Percentiles rank a stretch among this genome's conserved stretches.
These are phyloP conservation scores for Chloropsis cyanopogon DNA, from an alignment of 2,113 vertebrate genomes.

Conservation along the genomic window DNA sequence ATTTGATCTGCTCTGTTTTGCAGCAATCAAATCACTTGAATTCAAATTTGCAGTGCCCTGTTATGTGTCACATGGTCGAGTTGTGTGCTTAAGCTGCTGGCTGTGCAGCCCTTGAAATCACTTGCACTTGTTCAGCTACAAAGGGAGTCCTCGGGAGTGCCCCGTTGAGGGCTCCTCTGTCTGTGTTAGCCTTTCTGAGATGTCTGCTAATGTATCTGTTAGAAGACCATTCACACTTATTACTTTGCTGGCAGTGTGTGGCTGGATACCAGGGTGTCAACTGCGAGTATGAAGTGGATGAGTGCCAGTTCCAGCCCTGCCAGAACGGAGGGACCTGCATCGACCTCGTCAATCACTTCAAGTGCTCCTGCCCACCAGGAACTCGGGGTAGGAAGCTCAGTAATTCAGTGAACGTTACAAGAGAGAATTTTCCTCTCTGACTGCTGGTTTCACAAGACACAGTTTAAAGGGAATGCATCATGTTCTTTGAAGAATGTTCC, in stretches of 20 bases:
- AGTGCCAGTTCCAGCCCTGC: conserved; percentile 87
- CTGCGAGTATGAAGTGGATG: conserved; percentile 89
- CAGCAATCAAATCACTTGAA: background rate
- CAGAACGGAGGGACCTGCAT: conserved; percentile 87
- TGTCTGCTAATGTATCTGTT: background rate
- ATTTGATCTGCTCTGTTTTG: background rate
- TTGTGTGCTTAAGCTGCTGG: background rate
- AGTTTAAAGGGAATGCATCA: background rate
- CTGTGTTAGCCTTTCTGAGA: background rate
- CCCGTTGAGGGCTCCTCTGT: background rate
- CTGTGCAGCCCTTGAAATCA: background rate
- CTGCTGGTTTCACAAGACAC: background rate
- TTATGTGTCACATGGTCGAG: background rate
- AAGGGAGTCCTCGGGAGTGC: background rate
- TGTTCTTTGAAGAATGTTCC: conserved; percentile 47
- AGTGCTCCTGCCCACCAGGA: conserved; percentile 88
- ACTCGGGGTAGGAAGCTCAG: conserved; percentile 78
- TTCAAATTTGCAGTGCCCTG: background rate
- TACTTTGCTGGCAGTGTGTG: conserved; percentile 75
- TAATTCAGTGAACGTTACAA: background rate
- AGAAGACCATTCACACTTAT: background rate
- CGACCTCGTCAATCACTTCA: conserved; percentile 88
- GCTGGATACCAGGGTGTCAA: conserved; percentile 89
- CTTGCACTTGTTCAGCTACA: background rate
- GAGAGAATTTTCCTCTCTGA: background rate